Evolutionary conservation across 2,113 vertebrate genomes (phyloP).

Genomic region (Crypturellus undulatus): DNA sequence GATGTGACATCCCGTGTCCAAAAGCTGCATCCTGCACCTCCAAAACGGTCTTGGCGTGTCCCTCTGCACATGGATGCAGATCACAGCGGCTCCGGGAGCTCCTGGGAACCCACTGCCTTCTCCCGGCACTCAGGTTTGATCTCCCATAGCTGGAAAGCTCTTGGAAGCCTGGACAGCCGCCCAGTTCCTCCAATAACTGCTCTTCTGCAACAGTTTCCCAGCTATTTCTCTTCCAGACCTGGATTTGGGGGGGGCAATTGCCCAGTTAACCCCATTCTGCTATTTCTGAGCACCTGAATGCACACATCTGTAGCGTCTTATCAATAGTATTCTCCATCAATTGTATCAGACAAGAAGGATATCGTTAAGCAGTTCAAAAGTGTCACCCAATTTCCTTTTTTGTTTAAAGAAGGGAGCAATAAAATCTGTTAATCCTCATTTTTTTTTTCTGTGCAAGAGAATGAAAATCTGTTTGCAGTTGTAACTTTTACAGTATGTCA

Average conservation of each 20-base stretch:
- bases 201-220: not conserved
- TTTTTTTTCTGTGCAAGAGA: not conserved
- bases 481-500: conserved; percentile 39
- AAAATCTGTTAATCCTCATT: not conserved
- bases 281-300: not conserved
- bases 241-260: not conserved
- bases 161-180: not conserved
- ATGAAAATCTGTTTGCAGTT: conserved; percentile 46
- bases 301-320: not conserved
- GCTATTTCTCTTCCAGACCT: not conserved
- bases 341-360: not conserved
- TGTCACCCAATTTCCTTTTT: not conserved
- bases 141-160: not conserved
- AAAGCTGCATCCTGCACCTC: not conserved
- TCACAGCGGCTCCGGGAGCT: too few relatives aligned
- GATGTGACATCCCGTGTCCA: fast-evolving
- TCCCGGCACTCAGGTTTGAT: not conserved
- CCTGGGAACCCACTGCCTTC: not conserved
- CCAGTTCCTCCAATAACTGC: not conserved
- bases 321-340: not conserved
- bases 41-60: not conserved
- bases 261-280: not conserved
- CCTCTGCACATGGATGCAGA: not conserved
- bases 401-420: not conserved
- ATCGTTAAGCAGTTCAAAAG: not conserved